Base-by-base conservation (phyloP, 2,888 invertebrate genomes). In the Eupsilia transversa region DNA sequence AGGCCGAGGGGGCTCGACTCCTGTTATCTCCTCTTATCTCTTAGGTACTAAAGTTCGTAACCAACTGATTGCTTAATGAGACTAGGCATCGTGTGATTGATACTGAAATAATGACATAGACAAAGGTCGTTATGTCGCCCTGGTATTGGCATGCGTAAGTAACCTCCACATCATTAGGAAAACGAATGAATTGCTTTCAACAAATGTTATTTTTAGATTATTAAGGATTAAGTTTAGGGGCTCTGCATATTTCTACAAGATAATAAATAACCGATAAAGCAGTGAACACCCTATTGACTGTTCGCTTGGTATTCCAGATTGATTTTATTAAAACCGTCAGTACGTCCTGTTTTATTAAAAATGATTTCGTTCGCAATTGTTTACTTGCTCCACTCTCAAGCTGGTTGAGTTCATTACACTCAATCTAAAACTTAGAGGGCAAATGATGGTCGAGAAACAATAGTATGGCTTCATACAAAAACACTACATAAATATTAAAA, bases 1-100 rank as follows among this genome's bases (percentile, higher is more conserved):
- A 41, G 59, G 54, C 41, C 46, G 57, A 67, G 83, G 81, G 80
- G 82, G 82, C 82, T 82, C 82, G 85, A 38, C 85, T 80, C 5
- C 27, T 46, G 35, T 43, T 80, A 84, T 81, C 84, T 41, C 20
- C 27, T 46, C 23, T 76, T 82, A 82, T 84, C 81, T 76, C 30
- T n/a, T 23, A 46, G 7, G 43, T 30, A 14, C 43, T 41, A 14
- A 54, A 35, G 43, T 69, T 56, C 66, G 69, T 80, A 77, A 84
- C 67, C 85, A 84, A 70, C n/a, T 67, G 43, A 67, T 80, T 74
- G 20, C n/a, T 30, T 72, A 38, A 72, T 59, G 30, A 41, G 30
- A 67, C 54, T 65, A 57, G 41, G 30, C 63, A 68, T 63, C 10
- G 6, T 33, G 38, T 30, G 14, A 23, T 56, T 64, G 59, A 33